A percentile compares a stretch with the other conserved stretches of the same genome.
Evolutionary conservation across 2,888 invertebrate genomes (phyloP).

Genomic region (Nomada goodeniana): DNA sequence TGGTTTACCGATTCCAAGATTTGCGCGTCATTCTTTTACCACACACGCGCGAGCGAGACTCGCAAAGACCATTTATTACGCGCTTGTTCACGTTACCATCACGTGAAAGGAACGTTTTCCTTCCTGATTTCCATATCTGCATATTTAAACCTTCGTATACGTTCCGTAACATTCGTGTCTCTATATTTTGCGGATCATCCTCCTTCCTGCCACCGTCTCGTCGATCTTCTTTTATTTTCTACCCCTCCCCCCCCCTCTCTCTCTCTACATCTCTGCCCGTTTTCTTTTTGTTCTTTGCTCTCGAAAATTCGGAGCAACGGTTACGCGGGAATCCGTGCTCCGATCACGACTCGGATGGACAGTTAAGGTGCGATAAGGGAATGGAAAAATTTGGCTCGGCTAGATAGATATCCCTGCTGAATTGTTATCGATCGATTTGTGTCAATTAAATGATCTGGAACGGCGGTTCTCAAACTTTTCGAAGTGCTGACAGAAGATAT

Average conservation of each 20-base stretch:
- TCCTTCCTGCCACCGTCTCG: neutral
- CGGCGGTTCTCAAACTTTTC: no score
- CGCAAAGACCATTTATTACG: slow-evolving; percentile 43
- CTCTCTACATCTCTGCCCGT: no score
- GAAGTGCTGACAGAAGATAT: no score
- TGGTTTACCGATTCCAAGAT: slow-evolving; percentile 35
- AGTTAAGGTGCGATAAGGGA: slow-evolving; percentile 2
- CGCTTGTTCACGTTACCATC: slow-evolving; percentile 60
- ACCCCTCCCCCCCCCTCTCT: no score
- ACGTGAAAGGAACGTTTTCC: slow-evolving; percentile 70
- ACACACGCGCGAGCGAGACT: slow-evolving; percentile 6
- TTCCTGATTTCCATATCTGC: slow-evolving; percentile 62
- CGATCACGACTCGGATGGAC: neutral
- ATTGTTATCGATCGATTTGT: neutral
- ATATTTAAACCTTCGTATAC: slow-evolving; percentile 12
- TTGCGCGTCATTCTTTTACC: slow-evolving; percentile 45
- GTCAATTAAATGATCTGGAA: no score
- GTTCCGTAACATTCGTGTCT: no score
- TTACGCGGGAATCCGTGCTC: neutral
- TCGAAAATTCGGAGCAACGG: neutral
- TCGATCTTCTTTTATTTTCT: neutral
- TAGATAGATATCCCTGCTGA: neutral
- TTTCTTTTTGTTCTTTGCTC: neutral
- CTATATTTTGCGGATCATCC: neutral
- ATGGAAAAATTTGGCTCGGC: neutral